These are phyloP conservation scores for Drosophila longiperda DNA, from an alignment of 2,888 invertebrate genomes.

Conservation along the genomic window DNA sequence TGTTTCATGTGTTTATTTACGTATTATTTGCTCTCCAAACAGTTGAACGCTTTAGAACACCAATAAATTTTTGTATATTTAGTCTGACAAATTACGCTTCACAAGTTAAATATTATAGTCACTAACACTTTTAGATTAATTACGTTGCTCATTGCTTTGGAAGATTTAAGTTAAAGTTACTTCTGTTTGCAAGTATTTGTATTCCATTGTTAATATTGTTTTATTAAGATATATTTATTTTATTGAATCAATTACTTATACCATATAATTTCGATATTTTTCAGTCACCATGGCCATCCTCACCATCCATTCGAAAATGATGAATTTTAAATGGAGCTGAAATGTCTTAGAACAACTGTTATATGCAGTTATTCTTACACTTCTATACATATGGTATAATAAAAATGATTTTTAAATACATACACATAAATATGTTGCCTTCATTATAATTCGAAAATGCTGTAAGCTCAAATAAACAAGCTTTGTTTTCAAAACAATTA, in stretches of 20 bases:
- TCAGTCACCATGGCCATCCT: constrained; percentile 87
- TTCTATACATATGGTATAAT: constrained; percentile 9
- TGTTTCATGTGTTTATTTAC: constrained; percentile 28
- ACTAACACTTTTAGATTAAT: neutral
- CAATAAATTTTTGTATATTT: constrained; percentile 13
- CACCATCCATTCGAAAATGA: constrained; percentile 88
- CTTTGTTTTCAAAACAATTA: constrained; percentile 41
- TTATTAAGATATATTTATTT: neutral
- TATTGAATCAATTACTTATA: constrained; percentile 1
- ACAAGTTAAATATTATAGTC: neutral
- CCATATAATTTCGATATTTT: constrained; percentile 38
- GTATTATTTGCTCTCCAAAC: constrained; percentile 1
- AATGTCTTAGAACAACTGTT: neutral
- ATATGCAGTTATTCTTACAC: constrained; percentile 1
- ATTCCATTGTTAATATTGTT: neutral
- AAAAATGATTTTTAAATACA: constrained; percentile 14
- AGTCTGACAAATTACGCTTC: constrained; percentile 4
- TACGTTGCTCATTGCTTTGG: neutral
- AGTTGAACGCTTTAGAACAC: neutral
- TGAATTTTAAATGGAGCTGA: constrained; percentile 85
- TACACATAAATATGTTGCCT: constrained; percentile 20
- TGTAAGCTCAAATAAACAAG: constrained; percentile 44
- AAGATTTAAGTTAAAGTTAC: neutral
- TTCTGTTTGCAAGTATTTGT: neutral
- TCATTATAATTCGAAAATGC: constrained; percentile 12